Conservation (phyloP, 2,888 invertebrate genomes). For the Synanthedon myopaeformis region DNA sequence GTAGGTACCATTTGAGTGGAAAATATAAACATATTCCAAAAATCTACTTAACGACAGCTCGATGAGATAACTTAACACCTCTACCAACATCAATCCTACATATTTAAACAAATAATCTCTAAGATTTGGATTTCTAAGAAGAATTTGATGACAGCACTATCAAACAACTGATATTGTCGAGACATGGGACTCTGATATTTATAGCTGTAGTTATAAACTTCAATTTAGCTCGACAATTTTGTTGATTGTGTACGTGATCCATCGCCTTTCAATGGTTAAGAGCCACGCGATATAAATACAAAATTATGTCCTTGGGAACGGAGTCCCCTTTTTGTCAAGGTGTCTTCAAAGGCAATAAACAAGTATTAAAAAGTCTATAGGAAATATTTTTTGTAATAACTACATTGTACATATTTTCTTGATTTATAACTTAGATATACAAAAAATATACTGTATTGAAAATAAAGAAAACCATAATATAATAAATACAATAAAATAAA, state of each 20-base stretch:
- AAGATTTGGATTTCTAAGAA: constrained; percentile 35
- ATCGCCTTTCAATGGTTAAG: constrained; percentile 23
- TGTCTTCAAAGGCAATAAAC: constrained; percentile 33
- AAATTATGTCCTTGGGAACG: constrained; percentile 55
- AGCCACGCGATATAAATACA: constrained; percentile 31
- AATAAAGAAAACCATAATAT: too few relatives aligned
- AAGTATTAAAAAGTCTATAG: constrained; percentile 30
- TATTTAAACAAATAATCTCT: constrained; percentile 30
- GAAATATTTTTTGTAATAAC: constrained; percentile 24
- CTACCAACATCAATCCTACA: constrained; percentile 40
- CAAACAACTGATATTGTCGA: constrained; percentile 7
- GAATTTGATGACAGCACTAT: constrained; percentile 24
- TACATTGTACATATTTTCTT: neutral
- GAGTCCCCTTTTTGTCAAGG: constrained; percentile 24
- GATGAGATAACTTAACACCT: constrained; percentile 45
- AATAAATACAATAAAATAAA: too few relatives aligned
- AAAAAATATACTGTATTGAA: too few relatives aligned
- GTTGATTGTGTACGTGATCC: constrained; percentile 28
- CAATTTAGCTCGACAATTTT: neutral
- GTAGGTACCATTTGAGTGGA: too few relatives aligned
- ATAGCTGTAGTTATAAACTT: neutral
- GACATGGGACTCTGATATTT: constrained; percentile 2
- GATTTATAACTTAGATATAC: neutral
- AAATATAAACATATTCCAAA: neutral
- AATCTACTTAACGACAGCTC: constrained; percentile 4